Conservation (phyloP, 1,140 invertebrate species). For the Apis cerana region DNA sequence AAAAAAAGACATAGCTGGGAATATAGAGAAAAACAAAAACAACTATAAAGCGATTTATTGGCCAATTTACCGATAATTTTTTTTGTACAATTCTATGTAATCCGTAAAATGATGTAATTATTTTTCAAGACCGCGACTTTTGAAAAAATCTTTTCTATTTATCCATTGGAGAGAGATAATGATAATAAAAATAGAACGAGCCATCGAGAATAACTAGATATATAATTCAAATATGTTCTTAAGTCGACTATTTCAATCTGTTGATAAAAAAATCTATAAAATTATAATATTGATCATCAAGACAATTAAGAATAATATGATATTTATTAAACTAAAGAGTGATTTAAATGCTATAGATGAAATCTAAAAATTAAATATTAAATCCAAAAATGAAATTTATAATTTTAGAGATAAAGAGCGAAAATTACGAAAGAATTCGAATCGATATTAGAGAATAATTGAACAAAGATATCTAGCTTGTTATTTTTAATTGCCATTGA, state of each 20-base stretch:
- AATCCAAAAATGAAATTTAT: too few relatives aligned
- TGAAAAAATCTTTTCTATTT: neutral
- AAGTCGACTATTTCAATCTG: neutral
- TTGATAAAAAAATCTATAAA: slow-evolving; percentile 34
- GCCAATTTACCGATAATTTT: slow-evolving; percentile 56
- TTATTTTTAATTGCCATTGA: slow-evolving; percentile 4
- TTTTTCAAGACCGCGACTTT: slow-evolving; percentile 58
- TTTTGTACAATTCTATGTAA: slow-evolving; percentile 40
- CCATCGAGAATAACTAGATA: slow-evolving; percentile 26
- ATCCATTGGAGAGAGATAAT: neutral
- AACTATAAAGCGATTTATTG: slow-evolving; percentile 56
- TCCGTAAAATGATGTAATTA: slow-evolving; percentile 63
- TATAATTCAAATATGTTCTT: slow-evolving; percentile 24
- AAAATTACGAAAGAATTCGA: neutral
- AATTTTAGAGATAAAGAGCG: neutral
- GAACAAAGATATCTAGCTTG: neutral
- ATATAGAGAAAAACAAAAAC: neutral
- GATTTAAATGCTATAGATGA: too few relatives aligned
- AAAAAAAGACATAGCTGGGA: neutral
- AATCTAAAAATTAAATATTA: too few relatives aligned
- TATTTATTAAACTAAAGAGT: too few relatives aligned
- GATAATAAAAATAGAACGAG: slow-evolving; percentile 53
- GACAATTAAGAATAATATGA: too few relatives aligned
- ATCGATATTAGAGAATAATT: neutral
- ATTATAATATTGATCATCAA: slow-evolving; percentile 1